A percentile compares a stretch with the other conserved stretches of the same genome.
phyloP scores from a whole-genome alignment of 2,113 vertebrate genomes.

The Burhinus bistriatus region DNA sequence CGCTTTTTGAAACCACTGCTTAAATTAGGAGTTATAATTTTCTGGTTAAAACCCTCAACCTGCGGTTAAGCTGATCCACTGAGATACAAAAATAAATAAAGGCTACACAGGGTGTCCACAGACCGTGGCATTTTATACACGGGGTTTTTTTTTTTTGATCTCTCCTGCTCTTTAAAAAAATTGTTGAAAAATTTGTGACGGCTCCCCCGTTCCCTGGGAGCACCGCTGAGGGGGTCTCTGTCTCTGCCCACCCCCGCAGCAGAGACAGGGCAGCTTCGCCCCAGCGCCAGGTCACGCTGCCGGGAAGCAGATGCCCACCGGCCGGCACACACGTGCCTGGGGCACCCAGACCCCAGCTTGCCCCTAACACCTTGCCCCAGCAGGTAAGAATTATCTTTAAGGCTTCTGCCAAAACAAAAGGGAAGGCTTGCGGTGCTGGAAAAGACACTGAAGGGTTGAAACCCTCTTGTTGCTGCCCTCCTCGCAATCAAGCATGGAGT shows the following conservation, averaged over 20 bases:
- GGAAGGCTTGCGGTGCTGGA: background rate
- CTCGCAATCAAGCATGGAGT: rapidly evolving
- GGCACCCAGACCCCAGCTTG: background rate
- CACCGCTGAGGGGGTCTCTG: background rate
- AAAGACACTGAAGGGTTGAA: background rate
- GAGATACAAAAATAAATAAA: background rate
- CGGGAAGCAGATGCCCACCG: background rate
- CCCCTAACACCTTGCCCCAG: background rate
- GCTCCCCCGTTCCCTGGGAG: background rate
- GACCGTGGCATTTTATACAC: background rate
- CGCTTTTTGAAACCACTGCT: background rate
- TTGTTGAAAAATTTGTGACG: background rate
- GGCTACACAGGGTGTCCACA: background rate
- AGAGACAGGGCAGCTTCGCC: no score
- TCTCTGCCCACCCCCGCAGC: background rate
- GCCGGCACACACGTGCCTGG: rapidly evolving
- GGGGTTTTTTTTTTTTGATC: background rate
- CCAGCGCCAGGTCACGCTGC: no score
- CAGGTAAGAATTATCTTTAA: background rate
- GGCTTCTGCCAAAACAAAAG: background rate
- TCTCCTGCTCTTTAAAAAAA: background rate
- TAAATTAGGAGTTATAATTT: background rate
- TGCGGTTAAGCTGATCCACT: background rate
- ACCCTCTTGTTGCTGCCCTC: background rate
- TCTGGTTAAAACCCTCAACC: background rate